Conservation (phyloP, 1,140 invertebrate species). For the Formica exsecta region DNA sequence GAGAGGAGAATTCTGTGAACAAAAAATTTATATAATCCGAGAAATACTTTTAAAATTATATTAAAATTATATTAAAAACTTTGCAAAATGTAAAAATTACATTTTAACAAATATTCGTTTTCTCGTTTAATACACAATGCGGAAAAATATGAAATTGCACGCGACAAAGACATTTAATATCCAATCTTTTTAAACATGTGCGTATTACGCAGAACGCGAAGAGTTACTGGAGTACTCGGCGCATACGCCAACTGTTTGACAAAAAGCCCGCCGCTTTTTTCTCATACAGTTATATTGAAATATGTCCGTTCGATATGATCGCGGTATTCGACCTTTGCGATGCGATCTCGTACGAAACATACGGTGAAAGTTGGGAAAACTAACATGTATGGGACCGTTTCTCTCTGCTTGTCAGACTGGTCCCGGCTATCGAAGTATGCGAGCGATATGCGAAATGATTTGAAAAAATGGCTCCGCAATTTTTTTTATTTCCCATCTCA, state of each 20-base stretch:
- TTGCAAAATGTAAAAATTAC: not conserved
- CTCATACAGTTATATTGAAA: conserved; percentile 4
- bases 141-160: conserved; percentile 5
- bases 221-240: not conserved
- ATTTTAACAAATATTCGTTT: not conserved
- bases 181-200: conserved; percentile 18
- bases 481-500: conserved; percentile 32
- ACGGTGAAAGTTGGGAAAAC: conserved; percentile 52
- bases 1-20: not conserved
- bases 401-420: not conserved
- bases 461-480: conserved; percentile 32
- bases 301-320: conserved; percentile 2
- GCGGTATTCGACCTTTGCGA: conserved; percentile 29
- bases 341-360: conserved; percentile 30
- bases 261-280: not conserved
- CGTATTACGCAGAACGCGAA: not conserved
- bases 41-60: not conserved
- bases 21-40: no score
- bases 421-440: not conserved
- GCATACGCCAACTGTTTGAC: not conserved
- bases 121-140: not conserved
- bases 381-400: not conserved
- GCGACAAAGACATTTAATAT: conserved; percentile 29
- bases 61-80: no score
- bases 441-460: conserved; percentile 48